Evolutionary conservation across 2,888 invertebrate genomes (phyloP).

Genomic region (Idaea biselata): DNA sequence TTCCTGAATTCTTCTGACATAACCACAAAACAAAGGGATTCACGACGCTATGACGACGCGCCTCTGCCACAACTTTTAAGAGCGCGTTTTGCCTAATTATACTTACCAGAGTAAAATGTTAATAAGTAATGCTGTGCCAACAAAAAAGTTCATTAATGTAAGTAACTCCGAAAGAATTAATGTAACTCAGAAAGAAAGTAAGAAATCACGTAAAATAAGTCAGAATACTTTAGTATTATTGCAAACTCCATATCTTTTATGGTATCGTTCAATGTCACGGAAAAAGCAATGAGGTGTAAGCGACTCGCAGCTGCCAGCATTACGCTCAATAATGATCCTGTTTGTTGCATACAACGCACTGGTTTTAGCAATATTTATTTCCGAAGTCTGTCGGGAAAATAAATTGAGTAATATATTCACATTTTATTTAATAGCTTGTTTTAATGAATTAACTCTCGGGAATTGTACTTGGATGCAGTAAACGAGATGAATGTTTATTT

Average conservation of each 20-base stretch:
- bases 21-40: too few species aligned
- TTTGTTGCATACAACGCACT: slow-evolving; percentile 47
- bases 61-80: too few species aligned
- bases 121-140: background rate
- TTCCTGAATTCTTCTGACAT: too few species aligned
- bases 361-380: slow-evolving; percentile 41
- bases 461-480: slow-evolving; percentile 8
- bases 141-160: background rate
- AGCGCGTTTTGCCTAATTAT: too few species aligned
- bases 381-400: slow-evolving; percentile 19
- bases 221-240: slow-evolving; percentile 51
- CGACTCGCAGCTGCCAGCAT: slow-evolving; percentile 65
- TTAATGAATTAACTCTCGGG: slow-evolving; percentile 9
- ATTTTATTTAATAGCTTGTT: slow-evolving; percentile 25
- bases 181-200: background rate
- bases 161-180: background rate
- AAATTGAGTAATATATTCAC: slow-evolving; percentile 23
- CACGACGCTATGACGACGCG: too few species aligned
- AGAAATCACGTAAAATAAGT: slow-evolving; percentile 41
- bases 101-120: too few species aligned
- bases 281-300: slow-evolving; percentile 74
- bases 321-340: slow-evolving; percentile 56
- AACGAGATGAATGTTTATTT: slow-evolving; percentile 12
- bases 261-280: slow-evolving; percentile 72
- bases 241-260: slow-evolving; percentile 71